Conservation (phyloP, 2,888 invertebrate genomes). For the Sesia apiformis region DNA sequence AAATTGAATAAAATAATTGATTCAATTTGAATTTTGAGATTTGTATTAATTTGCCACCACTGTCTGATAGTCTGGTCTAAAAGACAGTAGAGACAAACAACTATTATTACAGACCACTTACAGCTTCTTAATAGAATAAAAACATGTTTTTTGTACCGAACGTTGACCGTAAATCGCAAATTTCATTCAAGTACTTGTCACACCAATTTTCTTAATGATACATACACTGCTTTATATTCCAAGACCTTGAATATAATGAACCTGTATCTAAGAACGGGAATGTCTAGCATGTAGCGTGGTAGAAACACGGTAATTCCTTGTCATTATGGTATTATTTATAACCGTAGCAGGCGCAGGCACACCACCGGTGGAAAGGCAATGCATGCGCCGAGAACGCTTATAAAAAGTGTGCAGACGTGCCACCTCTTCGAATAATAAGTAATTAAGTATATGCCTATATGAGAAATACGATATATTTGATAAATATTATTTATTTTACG, state of each 20-base stretch:
- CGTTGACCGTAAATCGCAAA: background rate
- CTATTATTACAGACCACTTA: no score
- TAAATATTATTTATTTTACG: no score
- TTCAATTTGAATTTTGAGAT: no score
- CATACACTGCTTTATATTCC: conserved; percentile 5
- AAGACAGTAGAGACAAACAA: no score
- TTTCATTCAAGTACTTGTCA: background rate
- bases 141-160: background rate
- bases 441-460: background rate
- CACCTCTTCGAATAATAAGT: background rate
- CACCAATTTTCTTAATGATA: background rate
- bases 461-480: background rate
- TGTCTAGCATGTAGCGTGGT: conserved; percentile 33
- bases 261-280: conserved; percentile 42
- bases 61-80: no score
- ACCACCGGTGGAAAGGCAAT: conserved; percentile 25
- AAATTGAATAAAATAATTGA: no score
- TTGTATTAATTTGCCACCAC: no score
- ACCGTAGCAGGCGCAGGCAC: conserved; percentile 38
- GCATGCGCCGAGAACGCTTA: conserved; percentile 16
- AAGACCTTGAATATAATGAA: conserved; percentile 42
- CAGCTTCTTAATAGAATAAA: no score
- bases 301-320: conserved; percentile 65
- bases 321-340: conserved; percentile 72
- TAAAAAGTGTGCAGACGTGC: background rate